phyloP scores from a whole-genome alignment of 2,888 invertebrate genomes.

The Acrocera orbiculus region DNA sequence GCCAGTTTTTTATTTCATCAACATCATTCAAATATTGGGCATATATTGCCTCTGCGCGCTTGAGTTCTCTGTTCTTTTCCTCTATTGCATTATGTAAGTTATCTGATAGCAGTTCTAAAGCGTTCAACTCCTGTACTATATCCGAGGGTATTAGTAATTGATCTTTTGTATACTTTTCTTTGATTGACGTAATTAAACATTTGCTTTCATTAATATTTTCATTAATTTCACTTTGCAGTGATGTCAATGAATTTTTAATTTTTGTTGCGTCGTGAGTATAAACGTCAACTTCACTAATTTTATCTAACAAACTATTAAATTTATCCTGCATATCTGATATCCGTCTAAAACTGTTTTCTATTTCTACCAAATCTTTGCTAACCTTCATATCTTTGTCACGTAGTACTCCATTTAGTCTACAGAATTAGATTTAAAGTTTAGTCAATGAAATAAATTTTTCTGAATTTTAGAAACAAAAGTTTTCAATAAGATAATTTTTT shows the following conservation, averaged over 20 bases:
- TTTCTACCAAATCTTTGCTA: constrained; percentile 55
- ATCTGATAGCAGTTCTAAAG: constrained; percentile 66
- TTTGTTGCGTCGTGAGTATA: constrained; percentile 54
- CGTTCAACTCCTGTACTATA: constrained; percentile 61
- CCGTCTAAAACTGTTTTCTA: constrained; percentile 52
- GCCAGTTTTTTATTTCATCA: constrained; percentile 67
- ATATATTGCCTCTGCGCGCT: constrained; percentile 65
- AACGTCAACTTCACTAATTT: constrained; percentile 55
- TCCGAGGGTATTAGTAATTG: constrained; percentile 53
- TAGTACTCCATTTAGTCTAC: constrained; percentile 64
- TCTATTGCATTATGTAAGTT: constrained; percentile 65
- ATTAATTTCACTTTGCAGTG: constrained; percentile 39
- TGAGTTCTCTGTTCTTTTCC: constrained; percentile 72
- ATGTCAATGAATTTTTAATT: constrained; percentile 41
- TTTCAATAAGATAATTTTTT: background rate
- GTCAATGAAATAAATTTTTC: background rate
- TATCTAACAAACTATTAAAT: constrained; percentile 46
- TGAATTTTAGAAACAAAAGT: background rate
- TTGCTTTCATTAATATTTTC: constrained; percentile 39
- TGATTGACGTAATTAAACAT: constrained; percentile 39
- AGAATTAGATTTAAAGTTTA: constrained; percentile 11
- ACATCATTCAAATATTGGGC: constrained; percentile 64
- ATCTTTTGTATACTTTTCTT: constrained; percentile 42
- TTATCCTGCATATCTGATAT: constrained; percentile 50
- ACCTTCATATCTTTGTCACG: constrained; percentile 58